Evolutionary conservation across 30 jellyfish, hydroid and myxozoan species (phyloP), one percentile per base, ranked within the genome.

Genomic region (Hydractinia echinata): DNA sequence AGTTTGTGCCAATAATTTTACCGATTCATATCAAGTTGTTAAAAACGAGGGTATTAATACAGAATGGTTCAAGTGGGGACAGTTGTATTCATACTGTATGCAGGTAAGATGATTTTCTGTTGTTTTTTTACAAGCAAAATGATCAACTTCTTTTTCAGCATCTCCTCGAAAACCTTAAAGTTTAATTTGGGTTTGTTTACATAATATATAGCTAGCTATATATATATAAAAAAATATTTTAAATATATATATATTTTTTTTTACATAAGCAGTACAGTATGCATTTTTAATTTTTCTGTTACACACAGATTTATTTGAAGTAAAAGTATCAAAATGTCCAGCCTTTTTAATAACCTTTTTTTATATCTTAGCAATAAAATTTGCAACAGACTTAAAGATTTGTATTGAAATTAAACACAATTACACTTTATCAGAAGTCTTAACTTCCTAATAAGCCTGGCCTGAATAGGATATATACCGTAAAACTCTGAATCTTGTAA

Each of bases 41-140:
- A 13, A 7, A n/a, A 13, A 64, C 2, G 74, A 64, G 39, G 8
- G 39, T 7, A n/a, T 64, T 6, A 64, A 51, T 64, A 51, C 19
- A 4, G 16, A 64, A n/a, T 64, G 74, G 74, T 64, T 64, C 74
- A 64, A 13, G 39, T 64, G 74, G 74, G 74, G 74, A 64, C 74
- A 13, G 16, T 51, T 64, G 7, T 64, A 64, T 51, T 64, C 74
- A 7, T 64, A 64, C 39, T 64, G 74, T 64, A 64, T 64, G 74
- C 74, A 64, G 74, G 74, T 64, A 6, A 13, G 74, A 64, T n/a
- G 7, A n/a, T 13, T 6, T 64, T 64, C 51, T 64, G 16, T 30
- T 30, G 44, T 30, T 30, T 30, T n/a, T 30, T 30, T 30, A 30
- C 44, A 30, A 30, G 44, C 44, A 30, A 58, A 58, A 58, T 13